Evolutionary conservation across 2,113 vertebrate species (phyloP).

Genomic region (Melanerpes formicivorus): DNA sequence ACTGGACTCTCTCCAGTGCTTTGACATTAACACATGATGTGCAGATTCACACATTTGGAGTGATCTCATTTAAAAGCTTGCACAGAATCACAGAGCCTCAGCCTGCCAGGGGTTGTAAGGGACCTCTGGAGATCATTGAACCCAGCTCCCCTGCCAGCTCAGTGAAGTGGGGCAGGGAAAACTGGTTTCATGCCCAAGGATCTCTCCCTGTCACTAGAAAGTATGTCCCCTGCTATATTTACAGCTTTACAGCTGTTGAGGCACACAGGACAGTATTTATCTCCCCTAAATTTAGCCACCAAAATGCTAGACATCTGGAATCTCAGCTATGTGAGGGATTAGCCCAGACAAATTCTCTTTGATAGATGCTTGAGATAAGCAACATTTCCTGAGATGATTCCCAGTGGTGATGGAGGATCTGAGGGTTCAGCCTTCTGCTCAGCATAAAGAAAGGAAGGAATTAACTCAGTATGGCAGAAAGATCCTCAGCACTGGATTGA

Average conservation of each 20-base stretch:
- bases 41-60: background rate
- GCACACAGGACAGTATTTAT: background rate
- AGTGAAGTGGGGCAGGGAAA: background rate
- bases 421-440: background rate
- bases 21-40: background rate
- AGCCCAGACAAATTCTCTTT: background rate
- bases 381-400: background rate
- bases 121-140: no score
- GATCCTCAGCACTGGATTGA: background rate
- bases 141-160: no score
- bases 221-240: background rate
- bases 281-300: constrained; percentile 28
- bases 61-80: background rate
- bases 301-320: background rate
- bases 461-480: background rate
- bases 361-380: background rate
- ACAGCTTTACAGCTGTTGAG: constrained; percentile 13
- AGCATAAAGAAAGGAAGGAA: background rate
- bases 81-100: no score
- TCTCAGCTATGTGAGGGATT: constrained; percentile 36
- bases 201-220: background rate
- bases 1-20: no score
- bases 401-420: background rate
- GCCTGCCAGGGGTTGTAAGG: no score
- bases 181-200: background rate